Conservation (phyloP, 2,797 vertebrate species). For the Typhlichthys subterraneus region DNA sequence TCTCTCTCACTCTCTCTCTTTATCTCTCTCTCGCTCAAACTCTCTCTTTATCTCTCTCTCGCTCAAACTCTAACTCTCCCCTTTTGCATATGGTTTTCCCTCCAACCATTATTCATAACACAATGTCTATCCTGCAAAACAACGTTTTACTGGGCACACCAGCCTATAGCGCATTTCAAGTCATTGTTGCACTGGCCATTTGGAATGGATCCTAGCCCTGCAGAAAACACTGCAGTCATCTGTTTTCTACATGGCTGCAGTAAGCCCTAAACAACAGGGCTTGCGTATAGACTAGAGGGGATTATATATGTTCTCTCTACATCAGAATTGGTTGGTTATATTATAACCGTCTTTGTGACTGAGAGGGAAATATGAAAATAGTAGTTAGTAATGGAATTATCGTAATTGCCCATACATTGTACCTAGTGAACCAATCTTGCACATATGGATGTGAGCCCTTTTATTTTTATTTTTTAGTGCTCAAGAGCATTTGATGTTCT, state of each 20-base stretch:
- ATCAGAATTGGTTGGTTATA: background rate
- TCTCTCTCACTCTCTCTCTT: background rate
- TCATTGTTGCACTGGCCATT: constrained; percentile 3
- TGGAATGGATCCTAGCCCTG: constrained; percentile 17
- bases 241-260: constrained; percentile 39
- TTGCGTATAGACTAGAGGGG: constrained; percentile 1
- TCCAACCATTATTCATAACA: too few relatives aligned
- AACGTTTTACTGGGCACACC: background rate
- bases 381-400: too few relatives aligned
- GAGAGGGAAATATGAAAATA: too few relatives aligned
- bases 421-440: too few relatives aligned
- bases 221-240: constrained; percentile 59
- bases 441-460: too few relatives aligned
- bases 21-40: background rate
- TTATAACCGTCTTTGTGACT: too few relatives aligned
- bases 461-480: too few relatives aligned
- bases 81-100: too few relatives aligned
- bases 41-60: background rate
- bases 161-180: constrained; percentile 28
- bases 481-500: too few relatives aligned
- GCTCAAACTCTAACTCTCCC: too few relatives aligned
- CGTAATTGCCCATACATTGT: too few relatives aligned
- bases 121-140: too few relatives aligned
- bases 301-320: background rate
- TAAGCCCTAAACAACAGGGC: constrained; percentile 4